phyloP scores from a whole-genome alignment of 2,888 invertebrate species.

The Epirrita christyi region DNA sequence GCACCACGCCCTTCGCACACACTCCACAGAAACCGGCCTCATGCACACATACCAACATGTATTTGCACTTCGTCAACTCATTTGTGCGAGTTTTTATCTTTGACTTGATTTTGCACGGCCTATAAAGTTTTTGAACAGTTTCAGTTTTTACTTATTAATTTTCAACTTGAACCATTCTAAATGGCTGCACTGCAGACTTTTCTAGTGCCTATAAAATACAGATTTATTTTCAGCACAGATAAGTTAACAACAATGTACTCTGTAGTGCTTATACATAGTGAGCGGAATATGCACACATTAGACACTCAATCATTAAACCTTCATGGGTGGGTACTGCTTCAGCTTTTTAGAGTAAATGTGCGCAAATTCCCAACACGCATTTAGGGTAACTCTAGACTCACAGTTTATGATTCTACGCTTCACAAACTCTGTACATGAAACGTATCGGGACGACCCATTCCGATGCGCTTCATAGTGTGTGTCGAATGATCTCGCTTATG shows the following conservation, averaged over 20 bases:
- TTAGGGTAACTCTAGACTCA: slow-evolving; percentile 39
- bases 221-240: slow-evolving; percentile 35
- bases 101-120: slow-evolving; percentile 25
- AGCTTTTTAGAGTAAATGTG: slow-evolving; percentile 36
- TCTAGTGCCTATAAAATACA: slow-evolving; percentile 1
- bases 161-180: not conserved
- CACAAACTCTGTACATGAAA: slow-evolving; percentile 59
- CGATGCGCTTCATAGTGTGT: slow-evolving; percentile 62
- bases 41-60: slow-evolving; percentile 48
- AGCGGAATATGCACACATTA: slow-evolving; percentile 41
- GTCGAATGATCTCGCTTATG: slow-evolving; percentile 74
- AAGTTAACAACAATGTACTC: slow-evolving; percentile 37
- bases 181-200: slow-evolving; percentile 12
- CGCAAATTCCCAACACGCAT: slow-evolving; percentile 41
- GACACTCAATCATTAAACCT: slow-evolving; percentile 23
- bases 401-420: slow-evolving; percentile 62
- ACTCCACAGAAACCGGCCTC: slow-evolving; percentile 67
- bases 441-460: slow-evolving; percentile 52
- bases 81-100: slow-evolving; percentile 40
- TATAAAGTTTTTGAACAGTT: slow-evolving; percentile 9
- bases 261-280: slow-evolving; percentile 44
- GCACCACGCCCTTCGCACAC: slow-evolving; percentile 81
- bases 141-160: slow-evolving; percentile 1
- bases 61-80: slow-evolving; percentile 42
- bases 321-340: slow-evolving; percentile 26